Conservation (phyloP, 2,113 vertebrate genomes). For the Vicugna pacos region DNA sequence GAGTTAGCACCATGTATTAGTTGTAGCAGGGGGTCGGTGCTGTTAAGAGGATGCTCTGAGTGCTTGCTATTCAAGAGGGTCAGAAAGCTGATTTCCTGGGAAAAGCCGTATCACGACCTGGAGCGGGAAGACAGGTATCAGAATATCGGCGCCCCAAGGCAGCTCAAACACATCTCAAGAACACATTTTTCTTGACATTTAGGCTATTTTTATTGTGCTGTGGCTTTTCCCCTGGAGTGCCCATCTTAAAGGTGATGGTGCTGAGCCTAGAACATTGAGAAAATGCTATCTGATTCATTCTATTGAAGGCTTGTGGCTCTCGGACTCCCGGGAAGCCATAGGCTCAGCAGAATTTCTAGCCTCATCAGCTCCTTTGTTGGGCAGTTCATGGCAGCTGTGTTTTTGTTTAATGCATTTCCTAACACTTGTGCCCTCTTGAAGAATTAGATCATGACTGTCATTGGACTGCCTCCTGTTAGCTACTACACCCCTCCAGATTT, state of each 20-base stretch:
- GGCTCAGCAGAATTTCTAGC: background rate
- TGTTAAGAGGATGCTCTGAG: background rate
- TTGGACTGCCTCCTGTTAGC: background rate
- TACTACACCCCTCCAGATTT: background rate
- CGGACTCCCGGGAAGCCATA: background rate
- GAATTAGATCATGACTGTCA: background rate
- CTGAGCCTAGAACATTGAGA: background rate
- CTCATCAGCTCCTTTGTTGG: background rate
- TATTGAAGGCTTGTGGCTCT: background rate
- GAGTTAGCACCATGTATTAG: background rate
- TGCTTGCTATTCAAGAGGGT: background rate
- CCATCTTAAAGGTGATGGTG: background rate
- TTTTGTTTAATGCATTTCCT: background rate
- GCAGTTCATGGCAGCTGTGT: background rate
- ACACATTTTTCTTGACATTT: background rate
- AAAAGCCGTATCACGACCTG: background rate
- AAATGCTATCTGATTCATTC: background rate
- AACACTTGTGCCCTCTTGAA: background rate
- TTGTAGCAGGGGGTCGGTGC: rapidly evolving
- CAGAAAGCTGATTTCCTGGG: background rate
- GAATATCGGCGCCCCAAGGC: background rate
- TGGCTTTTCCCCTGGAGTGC: background rate
- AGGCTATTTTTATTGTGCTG: background rate
- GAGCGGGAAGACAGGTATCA: background rate
- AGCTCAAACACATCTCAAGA: background rate